Base-by-base conservation (phyloP, 1,140 invertebrate genomes). In the Battus philenor region DNA sequence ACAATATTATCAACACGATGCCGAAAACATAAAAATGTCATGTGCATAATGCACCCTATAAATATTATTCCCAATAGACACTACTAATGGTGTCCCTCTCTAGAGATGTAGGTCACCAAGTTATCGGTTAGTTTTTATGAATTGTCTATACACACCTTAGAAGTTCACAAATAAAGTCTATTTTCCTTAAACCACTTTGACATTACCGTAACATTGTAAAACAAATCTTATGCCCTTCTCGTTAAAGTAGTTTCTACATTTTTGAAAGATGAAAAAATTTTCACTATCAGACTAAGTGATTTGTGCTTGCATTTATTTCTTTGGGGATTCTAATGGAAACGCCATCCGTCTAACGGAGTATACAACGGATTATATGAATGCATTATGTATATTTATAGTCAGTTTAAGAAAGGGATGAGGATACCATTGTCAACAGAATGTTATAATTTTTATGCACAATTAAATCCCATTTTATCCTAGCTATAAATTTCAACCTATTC, bases 21-120 rank as follows among this genome's bases (percentile, higher is more conserved):
- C 68, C 73, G 64, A 79, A 79, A 62, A 78, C 73, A 85, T 85
- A 85, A 82, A 84, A 81, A 65, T 69, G 81, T 85, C 81, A 82
- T 71, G 69, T 76, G 73, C 81, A 81, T 81, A 76, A 76, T 85
- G 78, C 78, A 82, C 76, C 68, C 77, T 61, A 85, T 81, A 82
- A 82, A 85, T 85, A 82, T 82, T 70, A 76, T 70, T 74, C 78
- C 76, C 80, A 61, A 54, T 66, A 59, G 75, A 80, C 59, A 54
- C 56, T 20, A 17, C 69, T 80, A 81, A 82, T 70, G 59, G 65
- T 73, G 61, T 62, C 69, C 59, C 65, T 65, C 74, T 78, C 73
- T 45, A 73, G 81, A 85, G 80, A 84, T 82, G 69, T 84, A 78
- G 78, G 80, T 82, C 80, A 84, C 54, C 51, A 59, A 74, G 67